Conservation (phyloP, 1,140 invertebrate species). For the Anastrepha ludens region DNA sequence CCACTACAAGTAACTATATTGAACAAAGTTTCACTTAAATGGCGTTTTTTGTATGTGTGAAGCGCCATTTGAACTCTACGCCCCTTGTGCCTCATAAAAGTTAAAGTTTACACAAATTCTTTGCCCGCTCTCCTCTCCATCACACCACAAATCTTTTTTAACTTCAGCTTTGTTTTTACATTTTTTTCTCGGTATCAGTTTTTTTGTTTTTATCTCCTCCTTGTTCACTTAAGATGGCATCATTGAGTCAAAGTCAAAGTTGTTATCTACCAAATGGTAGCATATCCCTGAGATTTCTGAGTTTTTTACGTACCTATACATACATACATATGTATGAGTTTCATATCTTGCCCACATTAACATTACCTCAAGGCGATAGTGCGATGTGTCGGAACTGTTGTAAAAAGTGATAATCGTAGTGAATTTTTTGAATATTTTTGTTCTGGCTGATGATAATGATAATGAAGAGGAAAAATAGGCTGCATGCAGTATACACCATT, state of each 20-base stretch:
- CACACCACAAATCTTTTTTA: not conserved
- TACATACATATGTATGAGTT: not conserved
- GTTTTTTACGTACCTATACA: not conserved
- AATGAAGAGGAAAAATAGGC: not conserved
- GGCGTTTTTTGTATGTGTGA: too few species aligned
- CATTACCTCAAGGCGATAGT: not conserved
- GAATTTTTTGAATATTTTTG: not conserved
- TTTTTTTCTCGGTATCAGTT: not conserved
- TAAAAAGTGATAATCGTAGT: slow-evolving; percentile 10
- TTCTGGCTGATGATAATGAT: not conserved
- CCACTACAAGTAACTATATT: not conserved
- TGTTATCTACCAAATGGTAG: not conserved
- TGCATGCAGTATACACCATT: not conserved
- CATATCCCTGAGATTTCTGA: not conserved
- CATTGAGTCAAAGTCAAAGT: not conserved
- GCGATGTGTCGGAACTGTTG: not conserved
- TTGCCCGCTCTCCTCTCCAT: not conserved
- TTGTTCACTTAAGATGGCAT: not conserved
- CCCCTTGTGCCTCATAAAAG: slow-evolving; percentile 11
- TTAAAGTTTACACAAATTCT: not conserved
- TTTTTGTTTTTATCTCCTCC: not conserved
- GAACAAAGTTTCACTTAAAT: too few species aligned
- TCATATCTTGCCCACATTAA: too few species aligned
- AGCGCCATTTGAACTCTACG: too few species aligned
- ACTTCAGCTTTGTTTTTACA: not conserved